Evolutionary conservation across 2,888 invertebrate species (phyloP), one percentile per base, ranked within the genome.

Genomic region (Amiota minor): DNA sequence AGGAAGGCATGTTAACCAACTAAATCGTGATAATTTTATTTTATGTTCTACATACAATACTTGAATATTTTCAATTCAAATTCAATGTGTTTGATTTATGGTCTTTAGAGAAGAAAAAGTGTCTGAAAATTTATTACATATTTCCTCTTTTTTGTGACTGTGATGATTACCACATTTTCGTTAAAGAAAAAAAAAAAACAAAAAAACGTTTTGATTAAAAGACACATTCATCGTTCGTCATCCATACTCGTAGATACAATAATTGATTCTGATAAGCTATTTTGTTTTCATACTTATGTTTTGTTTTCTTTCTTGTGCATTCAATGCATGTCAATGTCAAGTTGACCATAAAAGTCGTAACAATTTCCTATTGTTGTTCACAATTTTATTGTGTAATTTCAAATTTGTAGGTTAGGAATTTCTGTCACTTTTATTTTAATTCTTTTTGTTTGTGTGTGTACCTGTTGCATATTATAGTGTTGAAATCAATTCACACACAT

Each of bases 251-350:
- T 35, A 35, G 35, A 35, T 35, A 35, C 23, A 23, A 23, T 23
- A 2, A 2, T 35, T 35, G 4, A 35, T 35, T 35, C 35, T 35
- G 35, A 35, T 65, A n/a, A 53, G 53, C 10, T 53, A 50, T 50
- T 14, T 50, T 1, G 2, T 14, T 50, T 1, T 50, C 2, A 50
- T n/a, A n/a, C n/a, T 50, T 50, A 14, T n/a, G 18, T 61, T 20
- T 61, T 10, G 18, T 61, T 20, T 16, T 61, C 2, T 76, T 79
- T 80, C 2, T 76, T 79, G 79, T 83, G 75, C 71, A 74, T 79
- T 79, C 65, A 35, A 56, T 56, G 47, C 10, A 62, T 78, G 83
- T 79, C 82, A 82, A 82, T 82, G 82, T 82, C 83, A 82, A 83
- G 82, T 83, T 82, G 75, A 76, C 74, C 76, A 81, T 78, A 80